These are phyloP conservation scores for Lynx canadensis DNA, from an alignment of 2,113 vertebrate genomes.

Conservation along the genomic window DNA sequence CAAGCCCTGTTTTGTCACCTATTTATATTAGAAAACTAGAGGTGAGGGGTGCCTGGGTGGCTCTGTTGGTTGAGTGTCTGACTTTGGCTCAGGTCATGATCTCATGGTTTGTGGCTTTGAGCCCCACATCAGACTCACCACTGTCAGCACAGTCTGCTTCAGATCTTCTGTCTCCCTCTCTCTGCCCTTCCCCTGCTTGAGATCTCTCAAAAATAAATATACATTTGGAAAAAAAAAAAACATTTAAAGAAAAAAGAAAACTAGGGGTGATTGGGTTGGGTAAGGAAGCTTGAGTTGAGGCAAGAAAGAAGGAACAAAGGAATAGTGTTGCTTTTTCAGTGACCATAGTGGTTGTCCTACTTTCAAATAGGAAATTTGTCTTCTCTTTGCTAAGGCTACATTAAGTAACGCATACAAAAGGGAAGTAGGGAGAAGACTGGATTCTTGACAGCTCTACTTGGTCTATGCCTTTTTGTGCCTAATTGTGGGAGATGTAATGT, in stretches of 20 bases:
- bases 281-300: neutral
- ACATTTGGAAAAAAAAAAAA: too few species aligned
- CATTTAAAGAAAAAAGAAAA: neutral
- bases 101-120: too few species aligned
- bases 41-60: neutral
- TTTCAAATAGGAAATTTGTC: neutral
- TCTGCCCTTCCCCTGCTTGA: too few species aligned
- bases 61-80: too few species aligned
- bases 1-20: neutral
- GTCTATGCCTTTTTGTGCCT: neutral
- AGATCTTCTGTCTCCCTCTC: too few species aligned
- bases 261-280: neutral
- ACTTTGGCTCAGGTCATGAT: too few species aligned
- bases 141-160: too few species aligned
- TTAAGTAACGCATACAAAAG: neutral
- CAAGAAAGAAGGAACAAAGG: neutral
- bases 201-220: too few species aligned
- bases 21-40: constrained; percentile 14
- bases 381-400: neutral
- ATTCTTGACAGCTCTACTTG: neutral
- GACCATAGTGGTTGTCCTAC: neutral
- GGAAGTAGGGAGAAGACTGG: neutral
- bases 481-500: neutral
- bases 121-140: too few species aligned
- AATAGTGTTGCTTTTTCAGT: constrained; percentile 13